Base-by-base conservation (phyloP, 2,888 invertebrate genomes). In the Eilema depressum region DNA sequence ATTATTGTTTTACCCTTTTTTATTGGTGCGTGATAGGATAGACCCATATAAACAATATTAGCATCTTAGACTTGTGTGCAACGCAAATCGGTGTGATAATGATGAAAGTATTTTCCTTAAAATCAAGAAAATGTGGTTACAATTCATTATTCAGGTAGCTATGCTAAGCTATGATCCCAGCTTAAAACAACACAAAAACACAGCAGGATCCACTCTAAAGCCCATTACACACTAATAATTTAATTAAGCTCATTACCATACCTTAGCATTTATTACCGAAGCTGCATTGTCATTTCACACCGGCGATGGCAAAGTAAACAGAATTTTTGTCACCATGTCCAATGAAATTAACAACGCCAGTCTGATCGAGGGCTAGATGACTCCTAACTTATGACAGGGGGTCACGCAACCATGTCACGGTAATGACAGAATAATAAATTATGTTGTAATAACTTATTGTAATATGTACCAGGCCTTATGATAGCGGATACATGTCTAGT, bases 351-450 rank as follows among this genome's bases (percentile, higher is more conserved):
- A 94, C 91, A 86, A 84, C 82, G 71, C 78, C 84, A 77, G 83
- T 79, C 85, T 75, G 81, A 80, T 81, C 73, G 76, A 74, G 81
- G 81, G 81, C 70, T 89, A 87, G 90, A 91, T 90, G 89, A 86
- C 82, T 83, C 74, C 74, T 92, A 90, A 95, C 92, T 93, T 95
- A 95, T 95, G 95, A 95, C 89, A 83, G 78, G 82, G 70, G 74
- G 84, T 83, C 95, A 95, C 94, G 95, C 95, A 87, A 95, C 77
- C 88, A 86, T 88, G 94, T 93, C 93, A 91, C 84, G 83, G 90
- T 95, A 95, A 95, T 92, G 95, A 95, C 93, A 94, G 92, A 89
- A 94, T 94, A 94, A 95, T 95, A 95, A 95, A 95, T 95, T 93
- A 94, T 92, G 89, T 88, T 90, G 92, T 94, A 95, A 95, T 95